Evolutionary conservation across 2,797 vertebrate species (phyloP).

Genomic region (Melanotaenia trifasciata): DNA sequence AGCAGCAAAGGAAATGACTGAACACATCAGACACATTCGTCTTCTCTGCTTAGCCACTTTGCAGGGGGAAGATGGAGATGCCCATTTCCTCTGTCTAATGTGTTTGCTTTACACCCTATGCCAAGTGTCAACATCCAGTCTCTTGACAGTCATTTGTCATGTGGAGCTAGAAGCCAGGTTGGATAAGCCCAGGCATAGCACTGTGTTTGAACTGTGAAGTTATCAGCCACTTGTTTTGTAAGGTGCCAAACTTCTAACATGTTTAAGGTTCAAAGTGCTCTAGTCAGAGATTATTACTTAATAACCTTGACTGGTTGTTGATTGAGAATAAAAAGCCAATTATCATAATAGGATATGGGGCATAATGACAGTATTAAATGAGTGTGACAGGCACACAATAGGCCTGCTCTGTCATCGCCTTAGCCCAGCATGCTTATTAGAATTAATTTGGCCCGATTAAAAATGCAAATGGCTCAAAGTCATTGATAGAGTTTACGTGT

Average conservation of each 20-base stretch:
- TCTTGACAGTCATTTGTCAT: constrained; percentile 73
- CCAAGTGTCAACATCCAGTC: constrained; percentile 67
- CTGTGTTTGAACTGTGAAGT: constrained; percentile 27
- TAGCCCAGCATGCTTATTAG: constrained; percentile 81
- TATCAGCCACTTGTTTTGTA: constrained; percentile 28
- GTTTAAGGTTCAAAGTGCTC: constrained; percentile 73
- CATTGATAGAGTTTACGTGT: constrained; percentile 84
- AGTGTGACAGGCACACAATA: constrained; percentile 83
- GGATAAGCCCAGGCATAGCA: constrained; percentile 20
- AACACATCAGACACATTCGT: constrained; percentile 67
- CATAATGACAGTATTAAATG: constrained; percentile 82
- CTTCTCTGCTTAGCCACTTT: constrained; percentile 69
- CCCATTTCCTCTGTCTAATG: constrained; percentile 71
- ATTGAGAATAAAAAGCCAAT: constrained; percentile 82
- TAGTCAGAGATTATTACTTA: constrained; percentile 80
- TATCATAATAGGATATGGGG: constrained; percentile 83
- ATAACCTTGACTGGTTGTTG: constrained; percentile 79
- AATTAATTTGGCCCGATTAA: constrained; percentile 86
- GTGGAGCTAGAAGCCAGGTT: constrained; percentile 42
- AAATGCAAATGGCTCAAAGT: constrained; percentile 85
- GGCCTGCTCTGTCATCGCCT: constrained; percentile 76
- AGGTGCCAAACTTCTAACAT: constrained; percentile 52
- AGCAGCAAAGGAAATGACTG: constrained; percentile 63
- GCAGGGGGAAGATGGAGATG: constrained; percentile 62
- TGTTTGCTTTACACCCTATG: constrained; percentile 69